Evolutionary conservation across 2,888 invertebrate genomes (phyloP).

Genomic region (Clitarchus hookeri): DNA sequence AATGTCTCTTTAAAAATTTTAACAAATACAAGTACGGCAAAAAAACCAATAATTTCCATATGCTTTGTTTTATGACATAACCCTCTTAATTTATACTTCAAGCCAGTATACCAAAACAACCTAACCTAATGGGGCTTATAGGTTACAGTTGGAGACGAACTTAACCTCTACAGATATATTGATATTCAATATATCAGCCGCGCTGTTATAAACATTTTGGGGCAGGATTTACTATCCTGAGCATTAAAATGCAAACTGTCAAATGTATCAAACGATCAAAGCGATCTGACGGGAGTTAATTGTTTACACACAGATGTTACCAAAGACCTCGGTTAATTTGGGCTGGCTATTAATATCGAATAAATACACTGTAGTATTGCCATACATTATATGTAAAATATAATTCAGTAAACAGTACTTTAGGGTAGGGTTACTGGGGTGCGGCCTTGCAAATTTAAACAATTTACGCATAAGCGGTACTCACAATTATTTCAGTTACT

Average conservation of each 20-base stretch:
- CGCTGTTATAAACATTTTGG: neutral
- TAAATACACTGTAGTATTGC: neutral
- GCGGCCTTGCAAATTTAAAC: conserved; percentile 1
- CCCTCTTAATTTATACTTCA: neutral
- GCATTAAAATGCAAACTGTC: neutral
- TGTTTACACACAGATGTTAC: neutral
- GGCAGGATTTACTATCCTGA: neutral
- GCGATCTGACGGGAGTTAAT: neutral
- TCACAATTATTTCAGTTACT: neutral
- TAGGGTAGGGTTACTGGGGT: neutral
- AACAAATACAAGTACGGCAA: too few relatives aligned
- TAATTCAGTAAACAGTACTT: neutral
- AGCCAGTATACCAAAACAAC: neutral
- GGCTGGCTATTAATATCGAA: neutral
- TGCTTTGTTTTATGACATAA: too few relatives aligned
- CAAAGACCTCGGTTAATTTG: neutral
- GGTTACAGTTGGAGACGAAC: neutral
- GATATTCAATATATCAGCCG: neutral
- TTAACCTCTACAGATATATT: neutral
- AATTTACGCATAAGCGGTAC: neutral
- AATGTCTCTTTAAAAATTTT: too few relatives aligned
- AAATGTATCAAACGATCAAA: neutral
- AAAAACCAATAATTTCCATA: too few relatives aligned
- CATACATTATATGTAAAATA: neutral
- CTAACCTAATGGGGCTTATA: neutral